phyloP scores from a whole-genome alignment of 2,797 vertebrate genomes.

The Trachops cirrhosus region DNA sequence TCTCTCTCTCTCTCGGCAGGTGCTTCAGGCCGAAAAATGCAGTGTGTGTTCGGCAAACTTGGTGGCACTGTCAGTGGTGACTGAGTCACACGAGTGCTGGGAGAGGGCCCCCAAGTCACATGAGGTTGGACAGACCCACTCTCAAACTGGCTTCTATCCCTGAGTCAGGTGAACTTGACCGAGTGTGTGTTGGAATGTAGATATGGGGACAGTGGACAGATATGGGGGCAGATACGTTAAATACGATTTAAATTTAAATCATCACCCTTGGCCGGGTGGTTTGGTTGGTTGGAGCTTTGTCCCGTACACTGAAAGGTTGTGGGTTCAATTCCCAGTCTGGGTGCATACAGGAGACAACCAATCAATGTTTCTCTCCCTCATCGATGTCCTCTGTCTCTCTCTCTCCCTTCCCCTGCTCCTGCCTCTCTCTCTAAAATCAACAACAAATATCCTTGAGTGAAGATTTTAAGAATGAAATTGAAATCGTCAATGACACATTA shows the following conservation, averaged over 20 bases:
- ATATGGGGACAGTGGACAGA: background rate
- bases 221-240: background rate
- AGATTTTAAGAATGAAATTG: background rate
- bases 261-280: background rate
- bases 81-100: rapidly evolving
- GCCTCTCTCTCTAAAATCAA: too few species aligned
- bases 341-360: too few species aligned
- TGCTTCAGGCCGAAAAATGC: background rate
- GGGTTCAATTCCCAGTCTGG: too few species aligned
- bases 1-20: background rate
- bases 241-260: background rate
- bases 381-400: too few species aligned
- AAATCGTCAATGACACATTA: background rate
- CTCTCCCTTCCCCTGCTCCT: too few species aligned
- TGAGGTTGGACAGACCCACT: rapidly evolving
- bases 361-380: too few species aligned
- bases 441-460: too few species aligned
- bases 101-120: rapidly evolving
- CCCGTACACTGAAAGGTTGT: too few species aligned
- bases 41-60: background rate
- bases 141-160: background rate
- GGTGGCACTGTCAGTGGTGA: rapidly evolving
- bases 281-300: too few species aligned
- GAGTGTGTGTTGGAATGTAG: background rate
- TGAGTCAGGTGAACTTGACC: background rate